Base-by-base conservation (phyloP, 2,113 vertebrate species). In the Phoxinus phoxinus region DNA sequence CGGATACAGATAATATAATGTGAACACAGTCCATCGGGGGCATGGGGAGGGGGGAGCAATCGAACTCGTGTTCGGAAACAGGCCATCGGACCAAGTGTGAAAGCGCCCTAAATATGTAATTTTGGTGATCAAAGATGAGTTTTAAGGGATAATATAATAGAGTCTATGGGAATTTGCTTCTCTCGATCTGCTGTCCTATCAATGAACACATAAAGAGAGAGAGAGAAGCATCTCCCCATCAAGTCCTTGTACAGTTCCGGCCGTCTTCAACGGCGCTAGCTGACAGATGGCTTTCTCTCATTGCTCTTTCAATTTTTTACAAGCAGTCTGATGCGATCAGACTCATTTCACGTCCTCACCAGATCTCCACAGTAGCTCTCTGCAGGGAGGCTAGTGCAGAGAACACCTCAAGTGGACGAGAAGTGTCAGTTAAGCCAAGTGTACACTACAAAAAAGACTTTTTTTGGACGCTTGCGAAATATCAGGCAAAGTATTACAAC, bases 261-360 rank as follows among this genome's bases (percentile, higher is more conserved):
- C 27, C 6, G 32, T 32, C 63, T 67, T 27, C n/a, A 30, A 0
- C 51, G 85, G 15, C 6, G 53, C n/a, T 78, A 87, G 89, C 88
- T 80, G 84, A 88, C 90, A 85, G 86, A 88, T 89, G 86, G 73
- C 89, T 89, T 90, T 75, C 81, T 77, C 88, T 63, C 75, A 69
- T 90, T 83, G 75, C 83, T 46, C 83, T 90, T 91, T 92, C 58
- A 88, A 87, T 91, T 91, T 89, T 91, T 78, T 86, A 80, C 63
- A 63, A 75, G 61, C 86, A 84, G 87, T 92, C 91, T 83, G 73
- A 88, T 73, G 63, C 75, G 89, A 90, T 91, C 88, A 88, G 86
- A 89, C 85, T 86, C 74, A 86, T 25, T 85, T 85, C 85, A 81
- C 86, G 35, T 81, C 65, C 79, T 21, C 37, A 25, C 53, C 17